phyloP scores from a whole-genome alignment of 2,888 invertebrate species.

The Xestoiulus laeticollis region DNA sequence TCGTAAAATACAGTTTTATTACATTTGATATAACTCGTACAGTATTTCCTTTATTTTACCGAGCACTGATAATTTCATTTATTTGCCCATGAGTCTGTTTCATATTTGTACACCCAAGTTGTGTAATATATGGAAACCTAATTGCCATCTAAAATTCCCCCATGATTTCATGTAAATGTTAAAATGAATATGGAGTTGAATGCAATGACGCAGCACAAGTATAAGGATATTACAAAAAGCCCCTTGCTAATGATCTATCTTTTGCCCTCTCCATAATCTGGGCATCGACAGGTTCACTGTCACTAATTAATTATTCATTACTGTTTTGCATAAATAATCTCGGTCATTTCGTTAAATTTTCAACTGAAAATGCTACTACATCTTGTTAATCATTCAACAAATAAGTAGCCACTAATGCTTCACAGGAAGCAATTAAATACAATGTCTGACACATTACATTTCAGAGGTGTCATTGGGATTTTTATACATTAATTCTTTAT shows the following conservation, averaged over 20 bases:
- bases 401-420: neutral
- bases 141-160: neutral
- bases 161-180: neutral
- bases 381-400: neutral
- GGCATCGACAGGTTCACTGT: neutral
- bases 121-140: neutral
- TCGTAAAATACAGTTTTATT: neutral
- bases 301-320: slow-evolving; percentile 19
- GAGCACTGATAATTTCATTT: neutral
- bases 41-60: neutral
- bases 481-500: slow-evolving; percentile 6
- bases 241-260: neutral
- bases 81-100: neutral
- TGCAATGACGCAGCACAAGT: neutral
- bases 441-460: neutral
- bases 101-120: neutral
- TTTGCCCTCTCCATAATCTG: neutral
- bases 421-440: slow-evolving; percentile 4
- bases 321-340: slow-evolving; percentile 17
- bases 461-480: neutral
- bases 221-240: neutral
- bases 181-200: neutral
- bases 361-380: neutral
- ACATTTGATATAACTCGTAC: neutral
- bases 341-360: neutral